These are phyloP conservation scores for Micrasema longulum DNA, from an alignment of 1,140 invertebrate species.

Conservation along the genomic window DNA sequence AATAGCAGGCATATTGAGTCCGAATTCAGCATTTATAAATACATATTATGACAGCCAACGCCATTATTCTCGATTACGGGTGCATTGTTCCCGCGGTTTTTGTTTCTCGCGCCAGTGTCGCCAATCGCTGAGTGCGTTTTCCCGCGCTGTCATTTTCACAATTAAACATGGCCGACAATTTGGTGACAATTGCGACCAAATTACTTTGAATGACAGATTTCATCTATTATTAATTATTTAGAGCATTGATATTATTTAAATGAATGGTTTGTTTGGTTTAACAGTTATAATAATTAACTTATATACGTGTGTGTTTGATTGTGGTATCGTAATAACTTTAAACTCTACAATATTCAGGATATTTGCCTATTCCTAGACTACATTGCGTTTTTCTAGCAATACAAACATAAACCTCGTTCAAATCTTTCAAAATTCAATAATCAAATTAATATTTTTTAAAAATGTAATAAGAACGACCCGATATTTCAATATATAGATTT, in stretches of 20 bases:
- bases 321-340: too few relatives aligned
- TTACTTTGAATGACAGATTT: conserved; percentile 21
- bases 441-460: too few relatives aligned
- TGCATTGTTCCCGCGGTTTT: conserved; percentile 18
- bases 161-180: conserved; percentile 28
- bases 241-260: background rate
- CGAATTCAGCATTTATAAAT: background rate
- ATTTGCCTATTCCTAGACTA: too few relatives aligned
- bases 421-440: too few relatives aligned
- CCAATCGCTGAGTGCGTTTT: conserved; percentile 26
- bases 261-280: background rate
- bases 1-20: too few relatives aligned
- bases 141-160: conserved; percentile 23
- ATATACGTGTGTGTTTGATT: too few relatives aligned
- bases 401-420: too few relatives aligned
- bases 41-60: background rate
- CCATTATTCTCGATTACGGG: conserved; percentile 9
- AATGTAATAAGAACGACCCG: too few relatives aligned
- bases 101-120: conserved; percentile 1
- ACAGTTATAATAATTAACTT: background rate
- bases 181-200: conserved; percentile 7
- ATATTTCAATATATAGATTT: too few relatives aligned
- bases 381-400: too few relatives aligned
- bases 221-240: background rate
- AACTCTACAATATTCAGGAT: too few relatives aligned